Base-by-base conservation (phyloP, 2,113 vertebrate genomes). In the Calyptommatus sinebrachiatus region DNA sequence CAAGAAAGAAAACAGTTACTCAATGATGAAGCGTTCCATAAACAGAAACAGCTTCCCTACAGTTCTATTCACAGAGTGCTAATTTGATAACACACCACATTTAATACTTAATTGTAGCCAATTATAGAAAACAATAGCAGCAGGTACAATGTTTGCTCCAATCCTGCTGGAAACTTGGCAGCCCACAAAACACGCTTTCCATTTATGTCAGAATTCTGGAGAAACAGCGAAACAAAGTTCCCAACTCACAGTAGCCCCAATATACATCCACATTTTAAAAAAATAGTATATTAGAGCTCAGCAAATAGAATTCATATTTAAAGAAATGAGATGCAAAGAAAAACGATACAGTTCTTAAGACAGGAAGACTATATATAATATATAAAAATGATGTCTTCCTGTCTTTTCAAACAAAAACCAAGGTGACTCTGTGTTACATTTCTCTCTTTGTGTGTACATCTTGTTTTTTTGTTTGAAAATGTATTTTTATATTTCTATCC, bases 1-100 rank as follows among this genome's bases (percentile, higher is more conserved):
- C 71, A 78, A 89, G 77, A 88, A 88, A 85, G 71, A 28, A 71
- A 62, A 70, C 63, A 80, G 84, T 91, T 90, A 91, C 88, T 91
- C 73, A 69, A 82, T 70, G 80, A 76, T 80, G 81, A 85, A 86
- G 76, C 63, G 80, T 81, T 85, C 50, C 76, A 71, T 24, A 63
- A 76, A 76, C 66, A 79, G 46, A 86, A 80, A 84, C 7, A 65
- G 71, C 86, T 86, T n/a, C 88, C 87, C 84, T 72, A 77, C 45
- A 46, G 75, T 67, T 73, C 83, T 74, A 69, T 66, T 74, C 48
- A 78, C 29, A 84, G 77, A 35, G 70, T 60, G 21, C 79, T 79
- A 77, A 87, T 81, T 84, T 88, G 83, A 92, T 91, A 88, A 89
- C 75, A 80, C 62, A 68, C 76, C 0, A 21, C 73, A 76, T 67